Evolutionary conservation across 2,113 vertebrate species (phyloP).

Genomic region (Eretmochelys imbricata): DNA sequence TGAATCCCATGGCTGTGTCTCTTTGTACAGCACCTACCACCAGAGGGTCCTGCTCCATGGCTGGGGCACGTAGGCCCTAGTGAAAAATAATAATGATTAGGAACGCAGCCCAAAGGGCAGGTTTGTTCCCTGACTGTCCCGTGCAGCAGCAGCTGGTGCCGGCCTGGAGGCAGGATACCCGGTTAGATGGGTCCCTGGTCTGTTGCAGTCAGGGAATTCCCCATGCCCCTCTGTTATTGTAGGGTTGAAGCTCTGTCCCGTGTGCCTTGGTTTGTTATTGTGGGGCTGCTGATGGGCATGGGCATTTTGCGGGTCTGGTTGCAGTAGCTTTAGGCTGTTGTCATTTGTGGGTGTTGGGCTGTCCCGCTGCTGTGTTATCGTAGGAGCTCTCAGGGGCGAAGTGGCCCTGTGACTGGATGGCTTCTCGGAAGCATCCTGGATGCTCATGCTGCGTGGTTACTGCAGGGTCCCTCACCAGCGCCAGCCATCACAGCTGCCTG

Average conservation of each 20-base stretch:
- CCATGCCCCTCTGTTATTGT: too few species aligned
- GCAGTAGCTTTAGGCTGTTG: too few species aligned
- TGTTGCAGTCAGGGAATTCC: not conserved
- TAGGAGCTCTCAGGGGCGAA: not conserved
- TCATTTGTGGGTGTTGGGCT: too few species aligned
- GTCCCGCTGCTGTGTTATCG: not conserved
- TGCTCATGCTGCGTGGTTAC: too few species aligned
- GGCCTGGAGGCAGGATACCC: accelerated
- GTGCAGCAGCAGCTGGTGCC: accelerated
- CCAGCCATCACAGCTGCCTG: not conserved
- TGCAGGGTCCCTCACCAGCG: not conserved
- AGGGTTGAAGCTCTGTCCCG: too few species aligned
- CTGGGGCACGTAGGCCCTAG: not conserved
- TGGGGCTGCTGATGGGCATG: too few species aligned
- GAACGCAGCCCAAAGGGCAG: not conserved
- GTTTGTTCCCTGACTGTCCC: not conserved
- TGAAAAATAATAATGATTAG: too few species aligned
- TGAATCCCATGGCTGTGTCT: not conserved
- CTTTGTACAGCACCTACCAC: not conserved
- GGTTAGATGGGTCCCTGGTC: not conserved
- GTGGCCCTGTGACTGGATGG: too few species aligned
- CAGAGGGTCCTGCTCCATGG: too few species aligned
- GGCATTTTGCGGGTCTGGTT: not conserved
- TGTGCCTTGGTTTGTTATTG: not conserved
- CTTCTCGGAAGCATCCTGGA: too few species aligned